A percentile compares a stretch with the other conserved stretches of the same genome.
Evolutionary conservation across 2,113 vertebrate species (phyloP).

Genomic region (Tretioscincus oriximinensis): DNA sequence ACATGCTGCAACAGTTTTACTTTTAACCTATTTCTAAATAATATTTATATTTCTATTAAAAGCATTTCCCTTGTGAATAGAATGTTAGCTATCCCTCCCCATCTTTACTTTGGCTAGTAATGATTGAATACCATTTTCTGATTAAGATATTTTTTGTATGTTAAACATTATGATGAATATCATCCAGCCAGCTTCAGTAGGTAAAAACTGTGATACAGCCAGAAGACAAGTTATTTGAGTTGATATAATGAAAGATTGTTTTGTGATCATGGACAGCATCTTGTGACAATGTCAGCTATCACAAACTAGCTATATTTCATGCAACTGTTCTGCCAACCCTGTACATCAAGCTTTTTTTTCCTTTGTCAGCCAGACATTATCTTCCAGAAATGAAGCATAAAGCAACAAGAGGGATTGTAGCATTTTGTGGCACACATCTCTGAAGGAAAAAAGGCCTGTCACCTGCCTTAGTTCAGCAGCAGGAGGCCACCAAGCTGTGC

Average conservation of each 20-base stretch:
- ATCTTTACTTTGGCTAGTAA: conserved; percentile 23
- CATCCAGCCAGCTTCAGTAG: conserved; percentile 49
- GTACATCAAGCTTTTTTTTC: conserved; percentile 32
- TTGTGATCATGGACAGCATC: conserved; percentile 26
- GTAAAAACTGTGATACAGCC: conserved; percentile 30
- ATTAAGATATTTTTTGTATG: conserved; percentile 1
- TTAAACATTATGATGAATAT: conserved; percentile 36
- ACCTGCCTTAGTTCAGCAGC: conserved; percentile 44
- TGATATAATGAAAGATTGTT: conserved; percentile 39
- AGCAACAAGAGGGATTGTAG: neutral
- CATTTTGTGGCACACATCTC: conserved; percentile 1
- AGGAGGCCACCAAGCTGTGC: conserved; percentile 66
- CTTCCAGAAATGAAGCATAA: conserved; percentile 45
- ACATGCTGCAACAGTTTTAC: neutral
- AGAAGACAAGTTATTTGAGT: conserved; percentile 31
- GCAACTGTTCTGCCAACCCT: conserved; percentile 39
- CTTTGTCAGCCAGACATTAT: conserved; percentile 44
- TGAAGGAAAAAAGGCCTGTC: conserved; percentile 43
- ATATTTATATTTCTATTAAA: neutral
- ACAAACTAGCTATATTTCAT: conserved; percentile 35
- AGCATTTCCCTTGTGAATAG: neutral
- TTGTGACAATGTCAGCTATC: conserved; percentile 44
- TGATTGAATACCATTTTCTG: conserved; percentile 21
- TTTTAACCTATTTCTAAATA: neutral
- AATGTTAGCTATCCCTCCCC: neutral